Evolutionary conservation across 2,888 invertebrate species (phyloP), one percentile per base, ranked within the genome.

Genomic region (Scrobipalpa atriplicella): DNA sequence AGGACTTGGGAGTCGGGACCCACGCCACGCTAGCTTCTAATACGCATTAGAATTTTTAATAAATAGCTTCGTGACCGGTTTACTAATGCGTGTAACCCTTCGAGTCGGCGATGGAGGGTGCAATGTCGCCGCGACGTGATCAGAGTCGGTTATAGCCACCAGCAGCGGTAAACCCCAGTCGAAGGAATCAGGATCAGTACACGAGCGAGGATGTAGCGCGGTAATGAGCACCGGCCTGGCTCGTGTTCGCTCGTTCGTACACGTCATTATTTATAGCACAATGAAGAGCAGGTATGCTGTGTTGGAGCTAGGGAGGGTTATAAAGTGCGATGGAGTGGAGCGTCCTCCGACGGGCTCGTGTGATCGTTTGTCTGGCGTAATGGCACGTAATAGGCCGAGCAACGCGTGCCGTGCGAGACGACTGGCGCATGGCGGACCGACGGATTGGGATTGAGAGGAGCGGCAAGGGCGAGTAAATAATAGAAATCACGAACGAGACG

Each of bases 211-310:
- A 29, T 21, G 54, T 56, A 6, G 19, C 52, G 52, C 47, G 47
- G 47, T 52, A 52, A 52, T 52, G 52, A 52, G 52, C 19, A 2
- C 47, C 13, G n/a, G 6, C 47, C n/a, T 29, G 29, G 47, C 1
- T 13, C 54, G 21, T 56, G 54, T 21, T 21, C 19, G 54, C 21
- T 21, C 19, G 38, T 58, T 58, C 58, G 58, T 16, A 38, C 58
- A 56, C 58, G 54, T 56, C 54, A 58, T 58, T 58, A 58, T 58
- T 58, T 58, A 58, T 58, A 58, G 58, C 58, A 58, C 58, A 58
- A 58, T 58, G 58, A 56, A 56, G 56, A 56, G 19, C 7, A 8
- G 10, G 19, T 10, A 56, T 36, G 56, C 56, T n/a, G 29, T n/a
- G 21, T 54, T 21, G 10, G 21, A 21, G 54, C 19, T 54, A 54